Percentiles rank a stretch among this genome's conserved stretches.
These are phyloP conservation scores for Sebastes matsubarae DNA, from an alignment of 2,797 vertebrate genomes.

Conservation along the genomic window DNA sequence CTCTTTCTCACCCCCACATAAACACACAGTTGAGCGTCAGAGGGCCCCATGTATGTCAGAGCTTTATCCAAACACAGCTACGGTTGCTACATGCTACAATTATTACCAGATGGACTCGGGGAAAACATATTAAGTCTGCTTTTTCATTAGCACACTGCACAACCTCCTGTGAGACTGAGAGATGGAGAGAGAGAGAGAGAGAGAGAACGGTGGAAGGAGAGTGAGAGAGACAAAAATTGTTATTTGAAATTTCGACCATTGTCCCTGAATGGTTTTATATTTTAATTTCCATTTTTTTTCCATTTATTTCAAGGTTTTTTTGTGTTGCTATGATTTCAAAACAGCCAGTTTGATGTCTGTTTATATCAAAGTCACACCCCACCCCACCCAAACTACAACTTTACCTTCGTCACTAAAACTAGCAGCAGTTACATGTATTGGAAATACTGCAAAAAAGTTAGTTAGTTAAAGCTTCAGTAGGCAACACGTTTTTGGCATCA, in stretches of 20 bases:
- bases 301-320: constrained; percentile 14
- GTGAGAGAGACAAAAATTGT: constrained; percentile 1
- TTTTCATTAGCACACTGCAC: constrained; percentile 70
- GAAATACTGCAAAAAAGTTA: neutral
- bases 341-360: constrained; percentile 2
- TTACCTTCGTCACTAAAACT: neutral
- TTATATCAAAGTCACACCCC: neutral
- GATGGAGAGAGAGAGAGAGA: neutral
- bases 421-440: neutral
- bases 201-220: neutral
- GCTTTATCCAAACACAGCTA: constrained; percentile 81
- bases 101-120: constrained; percentile 79
- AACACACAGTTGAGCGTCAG: constrained; percentile 56
- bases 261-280: constrained; percentile 8
- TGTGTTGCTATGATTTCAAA: constrained; percentile 23
- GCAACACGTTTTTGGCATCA: too few relatives aligned
- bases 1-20: constrained; percentile 31
- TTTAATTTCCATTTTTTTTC: constrained; percentile 29
- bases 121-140: constrained; percentile 74
- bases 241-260: constrained; percentile 6
- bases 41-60: constrained; percentile 75
- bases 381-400: neutral
- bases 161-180: constrained; percentile 31
- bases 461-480: neutral
- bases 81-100: constrained; percentile 81